Conservation (phyloP, 1,140 invertebrate genomes). For the Glossosoma conforme region DNA sequence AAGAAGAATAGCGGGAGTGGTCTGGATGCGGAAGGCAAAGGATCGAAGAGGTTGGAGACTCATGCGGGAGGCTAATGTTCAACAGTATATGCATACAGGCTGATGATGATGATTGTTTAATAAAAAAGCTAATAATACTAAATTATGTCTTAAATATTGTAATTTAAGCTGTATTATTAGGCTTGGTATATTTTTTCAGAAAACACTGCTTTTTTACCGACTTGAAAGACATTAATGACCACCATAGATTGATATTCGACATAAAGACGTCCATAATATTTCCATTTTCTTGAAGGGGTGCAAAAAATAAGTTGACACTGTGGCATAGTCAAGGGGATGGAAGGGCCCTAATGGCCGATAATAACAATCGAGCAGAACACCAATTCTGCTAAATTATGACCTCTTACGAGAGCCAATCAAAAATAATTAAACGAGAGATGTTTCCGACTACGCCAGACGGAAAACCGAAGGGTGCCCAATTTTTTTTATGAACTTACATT, state of each 20-base stretch:
- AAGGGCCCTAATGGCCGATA: slow-evolving; percentile 13
- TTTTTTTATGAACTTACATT: too few species aligned
- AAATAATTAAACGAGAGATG: slow-evolving; percentile 25
- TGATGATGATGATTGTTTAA: too few species aligned
- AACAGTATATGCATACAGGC: too few species aligned
- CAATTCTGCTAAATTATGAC: slow-evolving; percentile 20
- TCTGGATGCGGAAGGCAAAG: too few species aligned
- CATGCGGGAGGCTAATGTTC: too few species aligned
- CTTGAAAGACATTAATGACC: background rate
- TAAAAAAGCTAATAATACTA: too few species aligned
- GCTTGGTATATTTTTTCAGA: too few species aligned
- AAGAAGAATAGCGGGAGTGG: too few species aligned
- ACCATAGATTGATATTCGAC: background rate
- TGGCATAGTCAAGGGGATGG: background rate
- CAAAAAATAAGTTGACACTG: background rate
- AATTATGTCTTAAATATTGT: too few species aligned
- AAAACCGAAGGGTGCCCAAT: background rate
- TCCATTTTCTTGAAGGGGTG: background rate
- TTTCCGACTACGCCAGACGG: background rate
- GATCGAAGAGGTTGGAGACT: too few species aligned
- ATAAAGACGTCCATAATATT: background rate
- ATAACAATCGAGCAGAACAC: slow-evolving; percentile 20
- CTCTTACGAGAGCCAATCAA: slow-evolving; percentile 23
- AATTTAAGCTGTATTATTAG: too few species aligned
- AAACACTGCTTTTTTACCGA: too few species aligned